Evolutionary conservation across 1,140 invertebrate genomes (phyloP).

Genomic region (Helicoverpa armigera): DNA sequence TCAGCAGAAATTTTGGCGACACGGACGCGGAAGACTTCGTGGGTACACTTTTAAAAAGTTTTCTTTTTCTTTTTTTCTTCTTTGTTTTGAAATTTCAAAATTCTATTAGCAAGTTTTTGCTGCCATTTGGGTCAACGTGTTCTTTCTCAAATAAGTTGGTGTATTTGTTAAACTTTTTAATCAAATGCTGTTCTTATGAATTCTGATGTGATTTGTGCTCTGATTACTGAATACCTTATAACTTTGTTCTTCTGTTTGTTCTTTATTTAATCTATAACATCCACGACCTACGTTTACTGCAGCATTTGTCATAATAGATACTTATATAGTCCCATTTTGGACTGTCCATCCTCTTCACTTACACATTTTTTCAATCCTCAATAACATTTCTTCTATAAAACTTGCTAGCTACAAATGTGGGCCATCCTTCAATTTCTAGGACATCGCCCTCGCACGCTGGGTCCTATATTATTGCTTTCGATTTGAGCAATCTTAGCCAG

Average conservation of each 20-base stretch:
- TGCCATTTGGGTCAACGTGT: background rate
- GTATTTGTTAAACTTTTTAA: slow-evolving; percentile 19
- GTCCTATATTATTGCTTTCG: slow-evolving; percentile 21
- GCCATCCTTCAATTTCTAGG: background rate
- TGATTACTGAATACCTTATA: too few species aligned
- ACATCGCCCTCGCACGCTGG: background rate
- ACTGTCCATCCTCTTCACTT: too few species aligned
- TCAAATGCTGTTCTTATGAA: slow-evolving; percentile 10
- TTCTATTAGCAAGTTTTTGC: slow-evolving; percentile 19
- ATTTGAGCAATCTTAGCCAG: slow-evolving; percentile 24
- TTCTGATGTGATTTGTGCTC: background rate
- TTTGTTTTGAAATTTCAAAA: slow-evolving; percentile 40
- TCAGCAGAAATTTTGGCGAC: slow-evolving; percentile 8
- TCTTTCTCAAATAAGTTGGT: background rate
- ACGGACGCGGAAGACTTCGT: slow-evolving; percentile 6
- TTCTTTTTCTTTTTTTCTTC: slow-evolving; percentile 1
- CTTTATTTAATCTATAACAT: too few species aligned
- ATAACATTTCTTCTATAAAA: background rate
- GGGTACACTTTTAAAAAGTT: slow-evolving; percentile 23
- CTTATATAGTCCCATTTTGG: too few species aligned
- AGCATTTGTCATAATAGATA: too few species aligned
- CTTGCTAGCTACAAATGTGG: background rate
- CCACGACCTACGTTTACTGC: too few species aligned
- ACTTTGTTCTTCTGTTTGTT: too few species aligned
- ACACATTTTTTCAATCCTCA: background rate